These are phyloP conservation scores for Cyclophora albipunctata DNA, from an alignment of 2,888 invertebrate species.

Conservation along the genomic window DNA sequence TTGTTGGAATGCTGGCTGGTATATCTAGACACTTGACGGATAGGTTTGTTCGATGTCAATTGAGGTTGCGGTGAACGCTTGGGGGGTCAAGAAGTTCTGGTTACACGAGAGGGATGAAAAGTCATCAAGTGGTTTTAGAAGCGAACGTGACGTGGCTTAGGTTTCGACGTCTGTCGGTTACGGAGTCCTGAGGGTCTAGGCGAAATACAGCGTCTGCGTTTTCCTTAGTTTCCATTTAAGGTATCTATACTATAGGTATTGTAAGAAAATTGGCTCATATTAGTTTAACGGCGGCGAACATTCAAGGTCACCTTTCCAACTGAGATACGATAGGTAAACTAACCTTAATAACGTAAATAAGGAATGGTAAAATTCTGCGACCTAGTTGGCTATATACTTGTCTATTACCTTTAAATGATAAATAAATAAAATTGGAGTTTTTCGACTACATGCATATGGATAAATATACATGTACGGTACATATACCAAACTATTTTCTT, in stretches of 20 bases:
- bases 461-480: too few species aligned
- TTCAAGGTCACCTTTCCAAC: background rate
- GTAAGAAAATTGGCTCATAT: too few species aligned
- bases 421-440: too few species aligned
- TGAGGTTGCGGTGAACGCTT: constrained; percentile 2
- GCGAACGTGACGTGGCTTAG: constrained; percentile 27
- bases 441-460: too few species aligned
- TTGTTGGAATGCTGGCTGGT: constrained; percentile 10
- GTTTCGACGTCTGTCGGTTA: constrained; percentile 20
- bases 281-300: background rate
- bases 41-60: background rate
- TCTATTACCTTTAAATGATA: too few species aligned
- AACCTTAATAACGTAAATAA: background rate
- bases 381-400: too few species aligned
- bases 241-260: too few species aligned
- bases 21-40: constrained; percentile 6
- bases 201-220: too few species aligned
- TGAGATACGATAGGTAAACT: background rate
- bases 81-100: constrained; percentile 14
- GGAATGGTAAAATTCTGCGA: too few species aligned
- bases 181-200: too few species aligned
- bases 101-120: constrained; percentile 20
- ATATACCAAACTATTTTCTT: too few species aligned
- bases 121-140: constrained; percentile 33
- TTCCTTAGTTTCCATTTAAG: too few species aligned